phyloP scores from a whole-genome alignment of 2,797 vertebrate genomes.

The Pantherophis vulpinus region DNA sequence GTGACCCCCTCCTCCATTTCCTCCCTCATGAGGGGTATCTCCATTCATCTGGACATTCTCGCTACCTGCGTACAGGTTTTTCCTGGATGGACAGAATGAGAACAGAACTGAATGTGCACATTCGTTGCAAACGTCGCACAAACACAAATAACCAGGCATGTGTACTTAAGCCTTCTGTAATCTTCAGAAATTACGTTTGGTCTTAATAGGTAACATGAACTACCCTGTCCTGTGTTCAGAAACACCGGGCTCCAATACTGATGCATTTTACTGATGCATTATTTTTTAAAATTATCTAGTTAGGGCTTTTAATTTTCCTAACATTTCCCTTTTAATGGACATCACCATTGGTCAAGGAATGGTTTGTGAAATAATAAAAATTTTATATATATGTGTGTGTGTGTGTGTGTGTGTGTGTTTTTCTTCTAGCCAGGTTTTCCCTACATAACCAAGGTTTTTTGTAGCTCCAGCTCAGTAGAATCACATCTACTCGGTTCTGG shows the following conservation, averaged over 20 bases:
- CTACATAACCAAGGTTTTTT: too few relatives aligned
- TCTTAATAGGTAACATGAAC: not conserved
- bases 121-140: fast-evolving
- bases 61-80: conserved; percentile 92
- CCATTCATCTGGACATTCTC: conserved; percentile 94
- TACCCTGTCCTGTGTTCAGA: not conserved
- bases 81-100: conserved; percentile 71
- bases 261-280: not conserved
- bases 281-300: not conserved
- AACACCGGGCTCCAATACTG: not conserved
- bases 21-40: conserved; percentile 84
- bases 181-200: not conserved
- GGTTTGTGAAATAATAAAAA: not conserved
- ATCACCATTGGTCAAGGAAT: not conserved
- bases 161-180: not conserved
- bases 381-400: too few relatives aligned
- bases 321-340: not conserved
- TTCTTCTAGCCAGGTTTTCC: too few relatives aligned
- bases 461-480: too few relatives aligned
- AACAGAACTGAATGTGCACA: fast-evolving
- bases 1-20: conserved; percentile 86
- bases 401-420: too few relatives aligned
- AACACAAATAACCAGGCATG: not conserved
- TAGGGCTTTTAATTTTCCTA: not conserved
- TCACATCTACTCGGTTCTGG: too few relatives aligned